These are phyloP conservation scores for Hydrozoanthus gracilis DNA, from an alignment of 92 coral and sea anemone species.

Conservation along the genomic window DNA sequence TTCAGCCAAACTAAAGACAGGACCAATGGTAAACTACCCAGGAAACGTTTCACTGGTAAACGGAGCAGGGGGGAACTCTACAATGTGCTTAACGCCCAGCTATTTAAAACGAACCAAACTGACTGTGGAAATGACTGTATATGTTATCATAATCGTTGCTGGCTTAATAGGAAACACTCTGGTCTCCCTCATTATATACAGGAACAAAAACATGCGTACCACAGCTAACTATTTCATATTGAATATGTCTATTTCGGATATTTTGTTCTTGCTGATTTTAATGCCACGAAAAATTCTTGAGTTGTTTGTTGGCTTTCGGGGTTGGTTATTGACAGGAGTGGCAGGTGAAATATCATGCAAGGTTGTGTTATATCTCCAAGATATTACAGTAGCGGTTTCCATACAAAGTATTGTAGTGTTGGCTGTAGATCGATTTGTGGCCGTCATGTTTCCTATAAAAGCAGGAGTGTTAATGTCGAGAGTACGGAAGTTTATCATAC, in stretches of 20 bases:
- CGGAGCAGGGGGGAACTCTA: background rate
- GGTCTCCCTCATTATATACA: constrained; percentile 53
- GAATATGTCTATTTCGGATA: constrained; percentile 74
- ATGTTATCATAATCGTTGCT: constrained; percentile 12
- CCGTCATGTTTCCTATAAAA: constrained; percentile 71
- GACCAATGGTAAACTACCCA: background rate
- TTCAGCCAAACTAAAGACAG: background rate
- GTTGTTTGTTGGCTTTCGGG: constrained; percentile 29
- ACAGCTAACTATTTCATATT: constrained; percentile 61
- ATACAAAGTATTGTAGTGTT: constrained; percentile 61
- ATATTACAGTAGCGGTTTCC: constrained; percentile 61
- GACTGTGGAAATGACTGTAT: constrained; percentile 19
- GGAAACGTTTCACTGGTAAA: background rate
- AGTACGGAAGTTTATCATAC: constrained; percentile 43
- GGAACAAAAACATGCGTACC: constrained; percentile 65
- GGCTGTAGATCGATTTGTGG: constrained; percentile 65
- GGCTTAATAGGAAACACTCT: constrained; percentile 52
- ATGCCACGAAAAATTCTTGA: constrained; percentile 59
- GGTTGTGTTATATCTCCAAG: constrained; percentile 57
- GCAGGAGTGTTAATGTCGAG: constrained; percentile 48
- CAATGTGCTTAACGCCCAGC: background rate
- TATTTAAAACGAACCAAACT: background rate
- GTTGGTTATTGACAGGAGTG: constrained; percentile 58
- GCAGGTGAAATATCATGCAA: constrained; percentile 64
- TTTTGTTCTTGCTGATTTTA: constrained; percentile 50